phyloP scores from a whole-genome alignment of 2,113 vertebrate species.

The Saimiri boliviensis region DNA sequence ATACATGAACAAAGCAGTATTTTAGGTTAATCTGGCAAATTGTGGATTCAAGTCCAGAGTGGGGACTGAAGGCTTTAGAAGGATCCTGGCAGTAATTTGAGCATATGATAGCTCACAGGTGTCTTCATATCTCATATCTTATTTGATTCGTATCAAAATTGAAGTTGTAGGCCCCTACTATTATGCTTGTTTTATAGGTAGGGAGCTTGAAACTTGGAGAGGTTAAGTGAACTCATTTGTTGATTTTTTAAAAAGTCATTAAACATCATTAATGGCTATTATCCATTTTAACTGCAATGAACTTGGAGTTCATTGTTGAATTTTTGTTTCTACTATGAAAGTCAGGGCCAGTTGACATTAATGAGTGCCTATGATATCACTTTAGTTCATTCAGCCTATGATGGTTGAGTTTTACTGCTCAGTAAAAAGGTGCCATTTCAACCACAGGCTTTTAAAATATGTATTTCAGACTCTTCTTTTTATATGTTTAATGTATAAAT shows the following conservation, averaged over 20 bases:
- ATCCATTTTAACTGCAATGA: background rate
- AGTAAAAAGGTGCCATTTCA: background rate
- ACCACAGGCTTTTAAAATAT: background rate
- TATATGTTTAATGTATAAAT: background rate
- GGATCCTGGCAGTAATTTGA: background rate
- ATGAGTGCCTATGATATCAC: background rate
- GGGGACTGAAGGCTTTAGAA: background rate
- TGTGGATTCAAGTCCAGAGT: background rate
- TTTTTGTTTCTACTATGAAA: background rate
- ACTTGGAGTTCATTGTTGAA: background rate
- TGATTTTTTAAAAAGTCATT: background rate
- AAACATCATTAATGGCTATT: background rate
- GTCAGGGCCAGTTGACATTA: background rate
- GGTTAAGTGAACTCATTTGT: background rate
- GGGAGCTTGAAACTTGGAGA: constrained; percentile 11
- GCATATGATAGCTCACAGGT: background rate
- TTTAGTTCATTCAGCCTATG: background rate
- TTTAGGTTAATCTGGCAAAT: background rate
- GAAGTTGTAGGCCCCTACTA: background rate
- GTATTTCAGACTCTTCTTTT: background rate
- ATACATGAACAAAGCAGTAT: background rate
- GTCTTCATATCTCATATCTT: background rate
- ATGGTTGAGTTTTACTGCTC: background rate
- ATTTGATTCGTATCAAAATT: background rate
- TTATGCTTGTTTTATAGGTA: background rate